These are phyloP conservation scores for Tupaia chinensis DNA, from an alignment of 2,113 vertebrate species.

Conservation along the genomic window DNA sequence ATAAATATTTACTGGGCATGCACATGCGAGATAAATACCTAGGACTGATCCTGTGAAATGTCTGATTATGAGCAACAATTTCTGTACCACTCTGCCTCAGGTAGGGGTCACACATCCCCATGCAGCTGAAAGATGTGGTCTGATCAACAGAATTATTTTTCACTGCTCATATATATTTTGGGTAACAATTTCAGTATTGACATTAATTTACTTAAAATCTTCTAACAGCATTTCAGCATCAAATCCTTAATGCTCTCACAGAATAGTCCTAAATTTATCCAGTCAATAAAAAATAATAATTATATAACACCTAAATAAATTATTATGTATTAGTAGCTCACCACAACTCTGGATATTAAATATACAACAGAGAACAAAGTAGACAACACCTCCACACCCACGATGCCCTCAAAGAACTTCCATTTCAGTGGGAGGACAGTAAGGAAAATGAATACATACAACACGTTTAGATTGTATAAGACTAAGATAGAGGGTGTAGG, in stretches of 20 bases:
- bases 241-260: background rate
- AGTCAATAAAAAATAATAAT: background rate
- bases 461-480: background rate
- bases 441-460: background rate
- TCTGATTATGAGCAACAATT: background rate
- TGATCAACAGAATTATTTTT: background rate
- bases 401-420: background rate
- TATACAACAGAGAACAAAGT: background rate
- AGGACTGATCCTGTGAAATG: background rate
- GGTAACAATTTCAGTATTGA: background rate
- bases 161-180: background rate
- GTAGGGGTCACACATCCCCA: background rate
- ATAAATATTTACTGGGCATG: background rate
- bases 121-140: background rate
- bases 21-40: background rate
- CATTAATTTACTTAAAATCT: conserved; percentile 2
- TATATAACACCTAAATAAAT: background rate
- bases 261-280: background rate
- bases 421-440: background rate
- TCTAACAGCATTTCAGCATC: background rate
- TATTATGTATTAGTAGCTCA: background rate
- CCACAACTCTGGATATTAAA: background rate
- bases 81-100: background rate
- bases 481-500: background rate
- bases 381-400: background rate